Evolutionary conservation across 2,113 vertebrate species (phyloP).

Genomic region (Smithornis capensis): DNA sequence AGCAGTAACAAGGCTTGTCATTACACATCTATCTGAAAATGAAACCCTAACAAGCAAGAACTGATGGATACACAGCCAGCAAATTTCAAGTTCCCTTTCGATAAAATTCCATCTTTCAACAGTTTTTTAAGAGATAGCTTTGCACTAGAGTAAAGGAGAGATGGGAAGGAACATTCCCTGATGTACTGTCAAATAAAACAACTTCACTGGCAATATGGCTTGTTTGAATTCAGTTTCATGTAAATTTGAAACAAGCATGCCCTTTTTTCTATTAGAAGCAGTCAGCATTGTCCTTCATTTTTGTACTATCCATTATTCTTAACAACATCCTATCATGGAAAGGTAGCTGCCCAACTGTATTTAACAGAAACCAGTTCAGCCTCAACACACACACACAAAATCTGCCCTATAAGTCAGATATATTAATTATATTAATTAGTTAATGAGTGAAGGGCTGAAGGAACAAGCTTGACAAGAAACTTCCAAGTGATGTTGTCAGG

Average conservation of each 20-base stretch:
- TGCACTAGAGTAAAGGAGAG: not conserved
- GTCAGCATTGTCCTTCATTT: not conserved
- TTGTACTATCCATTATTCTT: not conserved
- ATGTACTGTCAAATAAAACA: not conserved
- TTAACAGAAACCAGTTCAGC: not conserved
- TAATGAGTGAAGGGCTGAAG: not conserved
- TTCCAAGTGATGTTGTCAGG: not conserved
- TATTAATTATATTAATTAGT: not conserved
- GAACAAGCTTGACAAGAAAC: not conserved
- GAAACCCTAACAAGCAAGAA: not conserved
- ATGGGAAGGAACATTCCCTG: not conserved
- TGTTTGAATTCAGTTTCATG: not conserved
- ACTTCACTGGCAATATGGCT: not conserved
- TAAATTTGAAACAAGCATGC: not conserved
- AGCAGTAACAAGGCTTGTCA: slow-evolving; percentile 5
- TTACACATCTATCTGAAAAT: not conserved
- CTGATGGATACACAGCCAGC: not conserved
- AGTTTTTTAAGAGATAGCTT: not conserved
- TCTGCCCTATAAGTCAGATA: not conserved
- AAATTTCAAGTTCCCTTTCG: not conserved
- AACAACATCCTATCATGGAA: not conserved
- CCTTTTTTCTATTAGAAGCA: not conserved
- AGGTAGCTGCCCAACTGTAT: not conserved
- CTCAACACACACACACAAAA: not conserved
- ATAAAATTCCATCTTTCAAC: slow-evolving; percentile 35